phyloP scores from a whole-genome alignment of 1,140 invertebrate species.

The Luehdorfia chinensis region DNA sequence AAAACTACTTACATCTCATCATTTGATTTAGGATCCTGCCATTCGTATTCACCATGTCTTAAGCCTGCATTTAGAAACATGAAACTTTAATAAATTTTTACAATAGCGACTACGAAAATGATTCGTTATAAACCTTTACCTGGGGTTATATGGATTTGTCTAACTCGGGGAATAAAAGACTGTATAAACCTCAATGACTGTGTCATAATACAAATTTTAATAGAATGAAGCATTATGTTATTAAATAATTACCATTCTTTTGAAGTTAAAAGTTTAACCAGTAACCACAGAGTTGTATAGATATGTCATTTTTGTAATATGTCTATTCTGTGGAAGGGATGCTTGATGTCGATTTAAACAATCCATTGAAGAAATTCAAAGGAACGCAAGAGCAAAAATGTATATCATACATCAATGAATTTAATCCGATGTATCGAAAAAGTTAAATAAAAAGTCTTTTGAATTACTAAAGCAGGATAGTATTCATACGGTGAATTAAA shows the following conservation, averaged over 20 bases:
- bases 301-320: no score
- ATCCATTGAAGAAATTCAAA: no score
- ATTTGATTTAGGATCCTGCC: constrained; percentile 94
- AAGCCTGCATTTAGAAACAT: constrained; percentile 51
- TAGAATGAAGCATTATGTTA: constrained; percentile 27
- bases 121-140: constrained; percentile 33
- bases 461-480: neutral
- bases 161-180: constrained; percentile 1
- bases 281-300: no score
- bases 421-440: no score
- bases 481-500: no score
- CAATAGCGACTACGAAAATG: no score
- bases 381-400: no score
- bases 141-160: constrained; percentile 35
- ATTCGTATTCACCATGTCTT: constrained; percentile 93
- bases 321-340: no score
- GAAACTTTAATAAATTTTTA: constrained; percentile 16
- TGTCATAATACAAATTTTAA: constrained; percentile 19
- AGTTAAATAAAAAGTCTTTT: no score
- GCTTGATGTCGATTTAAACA: no score
- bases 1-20: constrained; percentile 89
- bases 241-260: constrained; percentile 6
- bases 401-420: no score
- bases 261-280: no score
- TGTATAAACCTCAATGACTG: constrained; percentile 6